Evolutionary conservation across 1,140 invertebrate genomes (phyloP).

Genomic region (Limonius californicus): DNA sequence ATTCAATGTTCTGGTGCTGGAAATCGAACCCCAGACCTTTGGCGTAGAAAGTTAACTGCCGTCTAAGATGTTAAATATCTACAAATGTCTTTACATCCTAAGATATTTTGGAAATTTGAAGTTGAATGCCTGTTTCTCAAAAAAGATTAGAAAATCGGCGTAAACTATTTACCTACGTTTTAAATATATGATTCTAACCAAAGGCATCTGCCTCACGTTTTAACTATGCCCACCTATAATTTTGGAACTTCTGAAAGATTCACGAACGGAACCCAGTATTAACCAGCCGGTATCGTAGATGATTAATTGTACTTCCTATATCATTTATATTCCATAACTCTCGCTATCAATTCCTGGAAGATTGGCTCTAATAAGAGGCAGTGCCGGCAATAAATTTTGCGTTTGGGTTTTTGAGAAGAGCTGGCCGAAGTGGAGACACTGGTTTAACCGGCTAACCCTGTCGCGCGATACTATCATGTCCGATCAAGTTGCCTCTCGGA

Average conservation of each 20-base stretch:
- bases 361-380: background rate
- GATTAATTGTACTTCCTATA: background rate
- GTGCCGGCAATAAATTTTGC: background rate
- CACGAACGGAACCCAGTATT: background rate
- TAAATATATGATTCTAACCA: too few species aligned
- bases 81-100: too few species aligned
- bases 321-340: background rate
- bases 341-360: background rate
- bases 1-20: too few species aligned
- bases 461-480: slow-evolving; percentile 4
- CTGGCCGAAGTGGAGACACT: background rate
- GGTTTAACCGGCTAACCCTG: background rate
- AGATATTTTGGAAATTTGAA: too few species aligned
- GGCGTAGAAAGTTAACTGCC: too few species aligned
- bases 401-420: background rate
- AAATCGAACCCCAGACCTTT: too few species aligned
- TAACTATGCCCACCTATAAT: too few species aligned
- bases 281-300: background rate
- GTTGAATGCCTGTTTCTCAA: too few species aligned
- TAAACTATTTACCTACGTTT: too few species aligned
- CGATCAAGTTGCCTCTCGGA: slow-evolving; percentile 15
- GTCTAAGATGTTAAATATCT: too few species aligned
- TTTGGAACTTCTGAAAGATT: background rate
- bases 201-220: too few species aligned
- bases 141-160: too few species aligned